phyloP scores from a whole-genome alignment of 2,888 invertebrate species.

The Drosophila quasianomalipes region DNA sequence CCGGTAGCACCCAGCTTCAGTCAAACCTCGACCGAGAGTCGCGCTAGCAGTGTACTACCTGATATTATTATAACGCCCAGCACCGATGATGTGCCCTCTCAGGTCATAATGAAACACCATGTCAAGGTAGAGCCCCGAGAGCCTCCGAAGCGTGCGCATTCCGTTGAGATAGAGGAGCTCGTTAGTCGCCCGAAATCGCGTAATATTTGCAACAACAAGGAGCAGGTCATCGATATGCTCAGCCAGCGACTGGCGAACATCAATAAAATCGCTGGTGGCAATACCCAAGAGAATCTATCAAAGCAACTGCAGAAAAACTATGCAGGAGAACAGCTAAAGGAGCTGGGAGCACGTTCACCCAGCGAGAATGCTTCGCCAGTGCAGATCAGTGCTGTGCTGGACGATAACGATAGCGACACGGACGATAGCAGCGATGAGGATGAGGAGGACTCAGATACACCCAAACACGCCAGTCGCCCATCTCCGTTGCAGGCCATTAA shows the following conservation, averaged over 20 bases:
- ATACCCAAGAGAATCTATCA: conserved; percentile 72
- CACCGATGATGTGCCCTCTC: conserved; percentile 82
- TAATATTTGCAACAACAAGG: conserved; percentile 61
- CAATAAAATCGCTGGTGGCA: conserved; percentile 67
- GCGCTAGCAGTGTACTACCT: conserved; percentile 81
- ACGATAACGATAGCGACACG: conserved; percentile 60
- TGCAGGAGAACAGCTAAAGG: conserved; percentile 75
- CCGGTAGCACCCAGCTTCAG: conserved; percentile 74
- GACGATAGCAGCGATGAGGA: conserved; percentile 60
- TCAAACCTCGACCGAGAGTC: conserved; percentile 72
- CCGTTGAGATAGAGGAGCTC: conserved; percentile 75
- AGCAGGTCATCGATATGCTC: conserved; percentile 77
- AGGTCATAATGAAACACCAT: conserved; percentile 75
- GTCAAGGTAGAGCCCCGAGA: conserved; percentile 73
- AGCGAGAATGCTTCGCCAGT: conserved; percentile 77
- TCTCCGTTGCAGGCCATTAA: conserved; percentile 86
- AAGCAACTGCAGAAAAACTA: conserved; percentile 76
- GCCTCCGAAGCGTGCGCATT: conserved; percentile 63
- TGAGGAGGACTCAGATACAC: conserved; percentile 50
- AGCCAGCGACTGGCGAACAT: conserved; percentile 81
- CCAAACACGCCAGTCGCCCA: conserved; percentile 48
- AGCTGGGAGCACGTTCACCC: conserved; percentile 75
- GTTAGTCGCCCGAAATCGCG: conserved; percentile 31
- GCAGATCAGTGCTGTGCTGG: conserved; percentile 50
- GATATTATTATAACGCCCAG: conserved; percentile 84